Evolutionary conservation across 2,888 invertebrate genomes (phyloP), one percentile per base, ranked within the genome.

Genomic region (Drosophila lutescens): DNA sequence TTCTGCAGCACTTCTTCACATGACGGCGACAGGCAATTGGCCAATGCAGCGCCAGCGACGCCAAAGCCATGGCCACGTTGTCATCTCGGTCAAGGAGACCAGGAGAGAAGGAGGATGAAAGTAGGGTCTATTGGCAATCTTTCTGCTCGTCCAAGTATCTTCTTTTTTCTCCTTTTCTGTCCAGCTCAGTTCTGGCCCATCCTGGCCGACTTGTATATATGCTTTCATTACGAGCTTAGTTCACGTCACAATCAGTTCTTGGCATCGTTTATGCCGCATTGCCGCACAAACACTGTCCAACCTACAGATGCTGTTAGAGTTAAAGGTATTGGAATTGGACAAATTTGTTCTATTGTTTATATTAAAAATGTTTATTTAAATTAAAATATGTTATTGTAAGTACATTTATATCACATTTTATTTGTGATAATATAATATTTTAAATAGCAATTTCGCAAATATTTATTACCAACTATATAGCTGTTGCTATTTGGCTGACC

Each of bases 221-320:
- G 89, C 87, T 90, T 90, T 88, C 89, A 89, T 88, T 88, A 88
- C 87, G 80, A 76, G 90, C 90, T 90, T 89, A 89, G 89, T 90
- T 88, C 87, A 88, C 89, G 88, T 89, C 90, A 89, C 90, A 90
- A 89, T 89, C 89, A 89, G 90, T 90, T 90, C 90, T 90, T 89
- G 90, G 89, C 89, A 89, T 90, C 85, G 79, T 82, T 84, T 78
- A 78, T 89, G 82, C 88, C 86, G 88, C 90, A 88, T 86, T 89
- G 86, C 81, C 74, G 55, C 73, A 79, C 74, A 78, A 69, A 59
- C 44, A 69, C 55, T 61, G 26, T 38, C 40, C 38, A 50, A 26
- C 15, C 8, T n/a, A 43, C 62, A 66, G 23, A 47, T 54, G 47
- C n/a, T 34, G 30, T n/a, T n/a, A 12, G 2, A 10, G 15, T 8